phyloP scores from a whole-genome alignment of 2,797 vertebrate species.

The Silurus lanzhouensis region DNA sequence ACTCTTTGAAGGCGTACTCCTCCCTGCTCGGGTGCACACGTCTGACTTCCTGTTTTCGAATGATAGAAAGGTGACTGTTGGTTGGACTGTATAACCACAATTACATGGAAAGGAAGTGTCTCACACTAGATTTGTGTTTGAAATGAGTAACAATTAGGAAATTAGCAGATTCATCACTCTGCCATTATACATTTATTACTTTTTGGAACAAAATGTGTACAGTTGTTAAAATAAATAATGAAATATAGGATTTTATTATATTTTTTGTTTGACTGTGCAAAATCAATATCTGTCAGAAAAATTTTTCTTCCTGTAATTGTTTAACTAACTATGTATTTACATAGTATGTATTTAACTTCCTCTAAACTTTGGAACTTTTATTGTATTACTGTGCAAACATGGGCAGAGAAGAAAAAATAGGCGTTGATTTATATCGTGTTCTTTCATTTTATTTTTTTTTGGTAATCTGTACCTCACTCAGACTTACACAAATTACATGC shows the following conservation, averaged over 20 bases:
- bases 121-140: not conserved
- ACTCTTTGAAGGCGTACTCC: slow-evolving; percentile 48
- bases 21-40: slow-evolving; percentile 22
- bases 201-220: not conserved
- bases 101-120: slow-evolving; percentile 28
- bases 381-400: not conserved
- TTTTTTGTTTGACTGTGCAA: not conserved
- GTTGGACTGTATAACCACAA: slow-evolving; percentile 16
- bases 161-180: not conserved
- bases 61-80: slow-evolving; percentile 15
- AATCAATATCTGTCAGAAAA: not conserved
- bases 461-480: not conserved
- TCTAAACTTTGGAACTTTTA: not conserved
- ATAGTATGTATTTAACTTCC: not conserved
- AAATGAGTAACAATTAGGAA: slow-evolving; percentile 11
- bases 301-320: not conserved
- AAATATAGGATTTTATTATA: too few relatives aligned
- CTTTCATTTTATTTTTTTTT: not conserved
- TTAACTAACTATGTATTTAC: too few relatives aligned
- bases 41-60: slow-evolving; percentile 55
- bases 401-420: not conserved
- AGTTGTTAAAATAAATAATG: too few relatives aligned
- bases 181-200: not conserved
- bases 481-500: too few relatives aligned
- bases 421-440: not conserved